Conservation (phyloP, 2,113 vertebrate genomes). For the Macaca fascicularis region T2T-MFA8v1.1 NC_088389.1:73782001-73782500, state of each 20-base stretch:
- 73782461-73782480: neutral
- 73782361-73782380: neutral
- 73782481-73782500: neutral
- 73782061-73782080: neutral
- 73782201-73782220: neutral
- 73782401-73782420: neutral
- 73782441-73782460: neutral
- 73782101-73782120: neutral
- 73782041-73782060: neutral
- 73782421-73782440: neutral
- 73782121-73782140: neutral
- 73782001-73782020: neutral
- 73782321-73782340: neutral
- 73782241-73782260: neutral
- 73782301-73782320: neutral
- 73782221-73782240: neutral
- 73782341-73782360: neutral
- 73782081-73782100: neutral
- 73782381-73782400: neutral
- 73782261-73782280: neutral
- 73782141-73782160: neutral
- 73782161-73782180: too few species aligned
- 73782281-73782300: neutral
- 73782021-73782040: neutral
- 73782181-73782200: neutral